Percentiles rank a stretch among this genome's conserved stretches.
Conservation (phyloP, 2,797 vertebrate genomes). For the Fringilla coelebs region DNA sequence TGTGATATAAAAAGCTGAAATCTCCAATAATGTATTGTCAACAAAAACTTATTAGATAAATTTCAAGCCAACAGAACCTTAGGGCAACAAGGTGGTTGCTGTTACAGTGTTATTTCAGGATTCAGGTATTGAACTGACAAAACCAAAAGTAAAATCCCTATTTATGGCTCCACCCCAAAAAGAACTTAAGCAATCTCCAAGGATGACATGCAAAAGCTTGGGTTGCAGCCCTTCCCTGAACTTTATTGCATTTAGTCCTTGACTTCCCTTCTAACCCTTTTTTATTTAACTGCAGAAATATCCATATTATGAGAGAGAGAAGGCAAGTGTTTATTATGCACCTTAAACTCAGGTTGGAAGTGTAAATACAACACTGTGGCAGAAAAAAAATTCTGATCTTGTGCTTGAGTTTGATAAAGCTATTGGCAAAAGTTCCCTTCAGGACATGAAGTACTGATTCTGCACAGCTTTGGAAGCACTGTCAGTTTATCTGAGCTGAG, state of each 20-base stretch:
- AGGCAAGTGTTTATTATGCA: background rate
- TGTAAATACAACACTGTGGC: background rate
- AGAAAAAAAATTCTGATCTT: background rate
- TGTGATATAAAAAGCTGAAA: background rate
- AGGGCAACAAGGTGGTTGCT: background rate
- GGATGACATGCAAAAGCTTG: background rate
- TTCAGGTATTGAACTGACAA: background rate
- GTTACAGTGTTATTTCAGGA: background rate
- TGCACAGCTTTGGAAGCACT: background rate
- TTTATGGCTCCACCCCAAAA: background rate
- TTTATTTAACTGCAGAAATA: background rate
- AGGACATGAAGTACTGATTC: background rate
- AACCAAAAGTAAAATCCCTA: background rate
- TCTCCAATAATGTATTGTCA: background rate
- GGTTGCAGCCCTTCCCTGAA: background rate
- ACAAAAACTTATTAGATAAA: background rate
- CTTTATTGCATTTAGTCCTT: background rate
- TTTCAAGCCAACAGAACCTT: background rate
- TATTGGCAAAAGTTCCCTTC: background rate
- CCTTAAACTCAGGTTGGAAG: background rate
- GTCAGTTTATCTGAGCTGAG: background rate
- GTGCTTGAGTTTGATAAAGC: background rate
- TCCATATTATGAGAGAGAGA: background rate
- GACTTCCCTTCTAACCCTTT: background rate
- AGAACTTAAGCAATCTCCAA: background rate